phyloP scores from a whole-genome alignment of 2,888 invertebrate species.

The Toxonevra muliebris region DNA sequence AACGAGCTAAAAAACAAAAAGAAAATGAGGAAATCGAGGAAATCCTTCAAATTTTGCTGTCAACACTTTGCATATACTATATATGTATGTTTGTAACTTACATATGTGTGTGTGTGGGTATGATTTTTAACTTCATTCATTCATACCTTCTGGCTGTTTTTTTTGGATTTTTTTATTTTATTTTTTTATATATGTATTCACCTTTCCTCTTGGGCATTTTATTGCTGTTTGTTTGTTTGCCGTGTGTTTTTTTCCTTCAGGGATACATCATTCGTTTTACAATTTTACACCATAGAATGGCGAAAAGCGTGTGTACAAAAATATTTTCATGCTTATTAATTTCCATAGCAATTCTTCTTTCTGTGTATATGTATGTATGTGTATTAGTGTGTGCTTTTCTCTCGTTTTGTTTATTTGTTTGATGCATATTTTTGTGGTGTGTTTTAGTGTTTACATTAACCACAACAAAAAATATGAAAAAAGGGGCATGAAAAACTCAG shows the following conservation, averaged over 20 bases:
- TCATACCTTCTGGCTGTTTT: neutral
- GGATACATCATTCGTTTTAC: no score
- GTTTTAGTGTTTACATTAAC: no score
- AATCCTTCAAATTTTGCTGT: no score
- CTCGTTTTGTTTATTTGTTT: no score
- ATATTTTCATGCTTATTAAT: slow-evolving; percentile 15
- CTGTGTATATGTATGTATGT: slow-evolving; percentile 3
- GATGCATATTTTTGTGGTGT: no score
- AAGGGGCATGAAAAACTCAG: no score
- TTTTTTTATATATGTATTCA: slow-evolving; percentile 3
- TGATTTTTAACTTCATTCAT: neutral
- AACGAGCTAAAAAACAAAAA: no score
- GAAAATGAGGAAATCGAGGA: no score
- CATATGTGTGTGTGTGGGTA: neutral
- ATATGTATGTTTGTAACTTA: neutral
- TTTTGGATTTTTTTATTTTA: neutral
- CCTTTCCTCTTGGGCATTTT: neutral
- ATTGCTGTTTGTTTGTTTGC: neutral
- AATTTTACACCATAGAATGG: no score
- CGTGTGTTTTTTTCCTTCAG: no score
- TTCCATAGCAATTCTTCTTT: neutral
- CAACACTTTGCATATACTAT: no score
- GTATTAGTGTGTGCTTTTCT: neutral
- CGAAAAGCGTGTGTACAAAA: slow-evolving; percentile 12
- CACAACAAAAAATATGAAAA: no score